phyloP scores from a whole-genome alignment of 2,797 vertebrate genomes.

The Picus viridis region DNA sequence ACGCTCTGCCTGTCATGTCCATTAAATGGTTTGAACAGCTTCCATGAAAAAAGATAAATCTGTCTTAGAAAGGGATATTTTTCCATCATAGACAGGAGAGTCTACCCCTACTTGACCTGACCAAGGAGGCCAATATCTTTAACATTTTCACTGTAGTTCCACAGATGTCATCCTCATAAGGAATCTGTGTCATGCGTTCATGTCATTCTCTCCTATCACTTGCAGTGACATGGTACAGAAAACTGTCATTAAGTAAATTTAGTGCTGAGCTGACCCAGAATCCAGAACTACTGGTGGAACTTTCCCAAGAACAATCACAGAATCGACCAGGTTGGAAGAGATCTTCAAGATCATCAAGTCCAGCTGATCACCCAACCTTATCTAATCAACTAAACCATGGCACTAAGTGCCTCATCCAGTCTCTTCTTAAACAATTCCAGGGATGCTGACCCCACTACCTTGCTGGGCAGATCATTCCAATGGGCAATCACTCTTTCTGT shows the following conservation, averaged over 20 bases:
- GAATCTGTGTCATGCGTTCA: rapidly evolving
- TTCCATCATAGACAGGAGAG: neutral
- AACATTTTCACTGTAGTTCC: neutral
- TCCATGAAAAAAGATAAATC: neutral
- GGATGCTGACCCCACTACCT: too few species aligned
- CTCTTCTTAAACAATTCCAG: too few species aligned
- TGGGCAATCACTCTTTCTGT: too few species aligned
- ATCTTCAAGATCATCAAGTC: too few species aligned
- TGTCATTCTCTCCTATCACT: neutral
- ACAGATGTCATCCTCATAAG: neutral
- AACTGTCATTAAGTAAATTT: neutral
- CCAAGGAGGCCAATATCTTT: neutral
- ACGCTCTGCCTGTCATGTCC: neutral
- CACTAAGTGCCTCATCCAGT: too few species aligned
- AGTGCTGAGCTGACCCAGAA: neutral
- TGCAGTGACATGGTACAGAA: neutral
- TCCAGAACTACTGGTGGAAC: neutral
- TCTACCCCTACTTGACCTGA: neutral
- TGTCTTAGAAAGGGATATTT: neutral
- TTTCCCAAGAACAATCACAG: rapidly evolving
- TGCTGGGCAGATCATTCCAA: too few species aligned
- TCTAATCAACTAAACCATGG: too few species aligned
- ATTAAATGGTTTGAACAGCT: neutral
- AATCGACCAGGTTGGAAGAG: too few species aligned
- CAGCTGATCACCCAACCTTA: too few species aligned